Evolutionary conservation across 1,140 invertebrate genomes (phyloP).

Genomic region (Panulirus ornatus): DNA sequence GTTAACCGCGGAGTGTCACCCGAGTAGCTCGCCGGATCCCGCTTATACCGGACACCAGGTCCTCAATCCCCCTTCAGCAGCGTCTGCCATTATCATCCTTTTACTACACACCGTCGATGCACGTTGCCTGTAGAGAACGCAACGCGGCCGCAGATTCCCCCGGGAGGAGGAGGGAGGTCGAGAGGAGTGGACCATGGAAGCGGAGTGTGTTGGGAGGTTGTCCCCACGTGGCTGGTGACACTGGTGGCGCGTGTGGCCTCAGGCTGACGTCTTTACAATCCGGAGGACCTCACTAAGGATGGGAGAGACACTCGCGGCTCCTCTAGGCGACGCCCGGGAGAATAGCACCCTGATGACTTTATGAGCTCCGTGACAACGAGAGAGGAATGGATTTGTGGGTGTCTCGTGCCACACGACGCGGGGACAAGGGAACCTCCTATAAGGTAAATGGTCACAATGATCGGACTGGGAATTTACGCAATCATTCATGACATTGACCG

Average conservation of each 20-base stretch:
- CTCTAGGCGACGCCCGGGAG: background rate
- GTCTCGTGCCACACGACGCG: background rate
- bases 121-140: background rate
- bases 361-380: background rate
- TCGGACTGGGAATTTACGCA: too few species aligned
- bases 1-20: constrained; percentile 42
- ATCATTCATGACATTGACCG: too few species aligned
- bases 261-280: constrained; percentile 1
- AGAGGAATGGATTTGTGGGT: background rate
- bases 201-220: background rate
- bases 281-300: background rate
- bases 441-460: too few species aligned
- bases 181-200: background rate
- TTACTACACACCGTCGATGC: background rate
- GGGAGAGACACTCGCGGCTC: background rate
- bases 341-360: background rate
- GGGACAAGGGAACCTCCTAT: too few species aligned
- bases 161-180: background rate
- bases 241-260: background rate
- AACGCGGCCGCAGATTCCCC: too few species aligned
- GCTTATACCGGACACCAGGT: constrained; percentile 10
- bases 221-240: background rate
- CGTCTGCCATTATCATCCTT: background rate
- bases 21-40: background rate
- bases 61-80: background rate